Percentiles rank a stretch among this genome's conserved stretches.
phyloP scores from a whole-genome alignment of 2,797 vertebrate genomes.

The Sebastes baramenuke region DNA sequence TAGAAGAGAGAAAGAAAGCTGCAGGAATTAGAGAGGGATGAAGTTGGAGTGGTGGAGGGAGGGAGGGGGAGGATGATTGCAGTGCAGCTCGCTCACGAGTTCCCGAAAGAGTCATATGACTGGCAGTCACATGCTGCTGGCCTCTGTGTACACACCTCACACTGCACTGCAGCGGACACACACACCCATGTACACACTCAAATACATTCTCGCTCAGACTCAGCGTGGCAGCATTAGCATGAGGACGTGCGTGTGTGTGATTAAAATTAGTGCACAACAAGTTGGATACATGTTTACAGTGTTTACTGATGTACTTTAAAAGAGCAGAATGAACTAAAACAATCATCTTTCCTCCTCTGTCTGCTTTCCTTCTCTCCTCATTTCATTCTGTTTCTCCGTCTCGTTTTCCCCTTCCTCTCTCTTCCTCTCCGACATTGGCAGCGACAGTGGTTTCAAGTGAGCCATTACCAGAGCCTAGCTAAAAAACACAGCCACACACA shows the following conservation, averaged over 20 bases:
- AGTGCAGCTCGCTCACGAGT: conserved; percentile 86
- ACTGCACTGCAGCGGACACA: conserved; percentile 66
- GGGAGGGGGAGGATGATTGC: conserved; percentile 72
- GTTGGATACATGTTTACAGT: background rate
- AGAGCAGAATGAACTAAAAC: background rate
- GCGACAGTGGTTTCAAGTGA: conserved; percentile 54
- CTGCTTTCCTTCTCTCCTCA: background rate
- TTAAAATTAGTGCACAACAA: background rate
- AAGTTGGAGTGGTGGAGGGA: conserved; percentile 15
- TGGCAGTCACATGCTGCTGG: conserved; percentile 85
- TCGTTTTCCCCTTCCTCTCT: background rate
- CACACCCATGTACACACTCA: conserved; percentile 19
- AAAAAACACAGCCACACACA: conserved; percentile 7
- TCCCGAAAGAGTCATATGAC: conserved; percentile 90
- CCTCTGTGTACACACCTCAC: conserved; percentile 81
- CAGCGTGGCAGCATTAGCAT: background rate
- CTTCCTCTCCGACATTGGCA: conserved; percentile 18
- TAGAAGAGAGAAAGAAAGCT: conserved; percentile 13
- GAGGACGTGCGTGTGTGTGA: background rate
- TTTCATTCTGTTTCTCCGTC: background rate
- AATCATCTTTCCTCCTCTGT: fast-evolving
- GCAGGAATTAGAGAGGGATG: conserved; percentile 22
- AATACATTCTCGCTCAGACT: background rate
- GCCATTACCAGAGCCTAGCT: conserved; percentile 65
- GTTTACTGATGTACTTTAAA: background rate